Evolutionary conservation across 2,113 vertebrate species (phyloP).

Genomic region (Embiotoca jacksoni): DNA sequence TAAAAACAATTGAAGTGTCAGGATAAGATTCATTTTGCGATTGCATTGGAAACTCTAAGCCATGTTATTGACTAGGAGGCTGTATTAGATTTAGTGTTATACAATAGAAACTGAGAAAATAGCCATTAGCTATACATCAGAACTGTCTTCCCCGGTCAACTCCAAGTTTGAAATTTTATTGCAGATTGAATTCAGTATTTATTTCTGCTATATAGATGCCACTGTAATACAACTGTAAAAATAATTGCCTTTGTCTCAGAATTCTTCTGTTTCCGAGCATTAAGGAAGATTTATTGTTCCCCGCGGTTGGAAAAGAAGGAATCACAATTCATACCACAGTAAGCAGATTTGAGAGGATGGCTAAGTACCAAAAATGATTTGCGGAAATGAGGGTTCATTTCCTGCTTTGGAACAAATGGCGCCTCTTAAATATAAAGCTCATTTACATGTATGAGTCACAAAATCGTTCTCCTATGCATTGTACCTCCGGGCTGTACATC

Average conservation of each 20-base stretch:
- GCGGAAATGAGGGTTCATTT: conserved; percentile 58
- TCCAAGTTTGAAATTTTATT: conserved; percentile 12
- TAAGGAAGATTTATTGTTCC: conserved; percentile 42
- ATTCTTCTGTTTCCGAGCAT: conserved; percentile 18
- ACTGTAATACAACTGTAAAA: conserved; percentile 17
- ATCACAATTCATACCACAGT: conserved; percentile 36
- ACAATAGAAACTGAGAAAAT: conserved; percentile 5
- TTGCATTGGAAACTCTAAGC: conserved; percentile 12
- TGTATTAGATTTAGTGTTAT: conserved; percentile 21
- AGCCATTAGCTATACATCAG: conserved; percentile 19
- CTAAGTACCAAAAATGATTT: conserved; percentile 45
- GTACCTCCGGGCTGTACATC: conserved; percentile 48
- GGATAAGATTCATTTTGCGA: background rate
- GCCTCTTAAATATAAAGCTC: conserved; percentile 52
- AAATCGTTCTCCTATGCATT: conserved; percentile 36
- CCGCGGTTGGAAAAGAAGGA: conserved; percentile 26
- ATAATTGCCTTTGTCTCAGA: conserved; percentile 21
- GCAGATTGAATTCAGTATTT: conserved; percentile 11
- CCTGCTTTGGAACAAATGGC: conserved; percentile 49
- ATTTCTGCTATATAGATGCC: conserved; percentile 5
- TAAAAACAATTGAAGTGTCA: background rate
- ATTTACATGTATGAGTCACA: conserved; percentile 70
- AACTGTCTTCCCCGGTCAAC: background rate
- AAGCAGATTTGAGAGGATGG: conserved; percentile 49
- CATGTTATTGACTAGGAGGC: conserved; percentile 18